Evolutionary conservation across 2,888 invertebrate genomes (phyloP).

Genomic region (Eurytoma adleriae): DNA sequence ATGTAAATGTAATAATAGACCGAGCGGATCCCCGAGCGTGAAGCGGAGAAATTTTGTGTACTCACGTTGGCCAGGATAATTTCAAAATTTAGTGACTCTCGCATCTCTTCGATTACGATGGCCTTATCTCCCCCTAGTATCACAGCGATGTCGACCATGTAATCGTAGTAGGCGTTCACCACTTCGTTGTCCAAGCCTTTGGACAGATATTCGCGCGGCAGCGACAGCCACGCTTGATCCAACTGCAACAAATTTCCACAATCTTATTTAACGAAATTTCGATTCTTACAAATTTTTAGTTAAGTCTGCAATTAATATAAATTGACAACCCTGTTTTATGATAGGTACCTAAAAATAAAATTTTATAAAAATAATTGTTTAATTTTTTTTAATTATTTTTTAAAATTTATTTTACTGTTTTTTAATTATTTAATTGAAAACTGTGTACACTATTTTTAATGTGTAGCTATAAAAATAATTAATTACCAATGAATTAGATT

Average conservation of each 20-base stretch:
- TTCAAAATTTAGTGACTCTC: slow-evolving; percentile 89
- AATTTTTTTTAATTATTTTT: too few species aligned
- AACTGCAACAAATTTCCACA: slow-evolving; percentile 78
- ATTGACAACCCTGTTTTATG: too few species aligned
- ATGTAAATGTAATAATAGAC: not conserved
- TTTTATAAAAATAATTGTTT: too few species aligned
- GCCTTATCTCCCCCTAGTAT: slow-evolving; percentile 87
- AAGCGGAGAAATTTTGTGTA: slow-evolving; percentile 57
- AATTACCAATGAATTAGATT: too few species aligned
- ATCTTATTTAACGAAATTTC: slow-evolving; percentile 3
- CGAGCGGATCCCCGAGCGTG: not conserved
- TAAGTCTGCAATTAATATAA: too few species aligned
- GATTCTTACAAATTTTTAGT: not conserved
- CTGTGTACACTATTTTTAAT: too few species aligned
- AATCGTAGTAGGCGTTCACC: slow-evolving; percentile 87
- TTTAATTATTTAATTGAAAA: too few species aligned
- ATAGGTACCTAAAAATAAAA: too few species aligned
- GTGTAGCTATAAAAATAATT: too few species aligned
- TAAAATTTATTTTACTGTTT: too few species aligned
- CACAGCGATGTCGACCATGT: slow-evolving; percentile 90
- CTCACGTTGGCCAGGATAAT: slow-evolving; percentile 92
- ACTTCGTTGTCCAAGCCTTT: slow-evolving; percentile 88
- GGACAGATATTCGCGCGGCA: slow-evolving; percentile 89
- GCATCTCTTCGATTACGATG: slow-evolving; percentile 83
- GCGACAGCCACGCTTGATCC: slow-evolving; percentile 89